Evolutionary conservation across 2,113 vertebrate species (phyloP).

Genomic region (Sclerurus mexicanus): DNA sequence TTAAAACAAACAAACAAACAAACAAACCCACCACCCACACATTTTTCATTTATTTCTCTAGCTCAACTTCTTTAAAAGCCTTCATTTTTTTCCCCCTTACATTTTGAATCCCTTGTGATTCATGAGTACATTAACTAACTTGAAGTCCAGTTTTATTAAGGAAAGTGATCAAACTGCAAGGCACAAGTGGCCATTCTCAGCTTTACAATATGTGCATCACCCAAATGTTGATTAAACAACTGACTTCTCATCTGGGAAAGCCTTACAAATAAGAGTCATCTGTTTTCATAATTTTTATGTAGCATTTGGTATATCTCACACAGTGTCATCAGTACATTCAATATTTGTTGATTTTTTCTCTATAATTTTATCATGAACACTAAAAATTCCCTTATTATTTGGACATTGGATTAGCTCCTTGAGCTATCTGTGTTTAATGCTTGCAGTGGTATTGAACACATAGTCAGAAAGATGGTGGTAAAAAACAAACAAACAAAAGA

Average conservation of each 20-base stretch:
- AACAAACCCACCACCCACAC: not conserved
- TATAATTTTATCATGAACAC: not conserved
- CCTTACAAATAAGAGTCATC: not conserved
- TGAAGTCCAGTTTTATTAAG: not conserved
- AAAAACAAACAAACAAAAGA: not conserved
- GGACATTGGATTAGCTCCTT: not conserved
- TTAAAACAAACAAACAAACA: not conserved
- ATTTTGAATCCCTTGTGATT: not conserved
- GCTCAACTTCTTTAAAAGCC: not conserved
- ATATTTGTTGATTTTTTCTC: not conserved
- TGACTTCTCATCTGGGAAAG: not conserved
- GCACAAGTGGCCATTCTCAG: not conserved
- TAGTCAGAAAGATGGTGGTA: not conserved
- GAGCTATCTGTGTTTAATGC: not conserved
- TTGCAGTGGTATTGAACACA: not conserved
- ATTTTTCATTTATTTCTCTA: not conserved
- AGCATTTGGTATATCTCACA: not conserved
- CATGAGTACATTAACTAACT: not conserved
- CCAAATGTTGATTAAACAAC: not conserved
- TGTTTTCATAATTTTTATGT: not conserved
- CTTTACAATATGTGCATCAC: accelerated
- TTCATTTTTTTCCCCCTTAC: not conserved
- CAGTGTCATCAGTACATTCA: not conserved
- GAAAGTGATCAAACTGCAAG: not conserved
- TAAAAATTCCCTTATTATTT: not conserved